phyloP scores from a whole-genome alignment of 2,888 invertebrate species.

The Cryptophagus acutangulus region DNA sequence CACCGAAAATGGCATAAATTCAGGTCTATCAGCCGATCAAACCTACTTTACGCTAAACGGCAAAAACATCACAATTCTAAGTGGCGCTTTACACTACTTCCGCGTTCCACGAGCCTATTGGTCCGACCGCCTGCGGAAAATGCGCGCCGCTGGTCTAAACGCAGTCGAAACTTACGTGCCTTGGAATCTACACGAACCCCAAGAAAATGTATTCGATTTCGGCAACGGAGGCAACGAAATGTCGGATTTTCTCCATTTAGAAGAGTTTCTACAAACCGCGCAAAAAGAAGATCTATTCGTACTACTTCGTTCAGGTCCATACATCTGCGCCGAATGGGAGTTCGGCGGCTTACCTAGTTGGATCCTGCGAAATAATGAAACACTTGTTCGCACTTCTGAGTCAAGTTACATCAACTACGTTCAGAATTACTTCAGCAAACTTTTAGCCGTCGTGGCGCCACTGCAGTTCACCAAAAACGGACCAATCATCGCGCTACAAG shows the following conservation, averaged over 20 bases:
- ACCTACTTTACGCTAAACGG: slow-evolving; percentile 46
- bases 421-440: slow-evolving; percentile 48
- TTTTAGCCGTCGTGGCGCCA: slow-evolving; percentile 50
- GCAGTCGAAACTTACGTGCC: slow-evolving; percentile 80
- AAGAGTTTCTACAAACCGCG: slow-evolving; percentile 62
- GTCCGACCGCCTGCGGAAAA: slow-evolving; percentile 70
- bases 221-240: slow-evolving; percentile 62
- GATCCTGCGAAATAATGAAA: slow-evolving; percentile 46
- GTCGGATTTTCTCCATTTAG: slow-evolving; percentile 53
- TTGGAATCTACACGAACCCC: slow-evolving; percentile 84
- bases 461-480: slow-evolving; percentile 69
- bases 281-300: slow-evolving; percentile 69
- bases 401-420: slow-evolving; percentile 47
- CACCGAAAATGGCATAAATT: slow-evolving; percentile 39
- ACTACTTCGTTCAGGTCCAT: slow-evolving; percentile 78
- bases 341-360: slow-evolving; percentile 42
- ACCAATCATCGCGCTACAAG: slow-evolving; percentile 46
- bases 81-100: slow-evolving; percentile 76
- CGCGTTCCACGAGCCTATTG: slow-evolving; percentile 73
- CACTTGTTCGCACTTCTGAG: slow-evolving; percentile 23
- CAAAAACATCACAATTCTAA: slow-evolving; percentile 45
- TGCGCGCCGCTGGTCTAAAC: slow-evolving; percentile 80
- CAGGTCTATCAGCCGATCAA: slow-evolving; percentile 36
- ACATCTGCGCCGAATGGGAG: slow-evolving; percentile 85
- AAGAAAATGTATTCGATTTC: slow-evolving; percentile 31